Percentiles rank a stretch among this genome's conserved stretches.
phyloP scores from a whole-genome alignment of 2,797 vertebrate species.

The Microtus obscurus region DNA sequence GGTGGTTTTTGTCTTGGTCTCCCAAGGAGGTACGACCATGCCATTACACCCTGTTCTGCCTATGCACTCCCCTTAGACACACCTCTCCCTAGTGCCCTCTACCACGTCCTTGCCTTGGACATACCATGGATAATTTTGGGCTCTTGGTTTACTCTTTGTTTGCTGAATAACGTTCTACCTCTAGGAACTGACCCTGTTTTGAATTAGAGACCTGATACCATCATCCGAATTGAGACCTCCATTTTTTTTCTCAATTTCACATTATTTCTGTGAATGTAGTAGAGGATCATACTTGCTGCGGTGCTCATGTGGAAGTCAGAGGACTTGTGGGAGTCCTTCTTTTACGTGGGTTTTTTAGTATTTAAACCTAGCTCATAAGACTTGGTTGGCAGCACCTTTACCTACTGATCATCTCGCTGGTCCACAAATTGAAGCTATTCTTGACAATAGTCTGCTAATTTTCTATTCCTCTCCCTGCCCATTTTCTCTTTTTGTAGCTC shows the following conservation, averaged over 20 bases:
- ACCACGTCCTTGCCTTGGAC: neutral
- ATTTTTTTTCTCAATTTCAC: neutral
- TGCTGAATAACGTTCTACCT: constrained; percentile 5
- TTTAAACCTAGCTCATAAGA: neutral
- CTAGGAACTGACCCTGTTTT: neutral
- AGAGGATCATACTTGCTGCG: neutral
- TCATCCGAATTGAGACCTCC: neutral
- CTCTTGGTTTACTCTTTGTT: neutral
- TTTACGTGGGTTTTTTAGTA: neutral
- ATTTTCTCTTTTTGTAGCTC: neutral
- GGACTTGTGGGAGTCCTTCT: neutral
- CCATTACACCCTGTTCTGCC: neutral
- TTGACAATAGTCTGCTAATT: neutral
- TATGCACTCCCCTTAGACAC: neutral
- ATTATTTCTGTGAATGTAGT: neutral
- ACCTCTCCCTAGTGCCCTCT: neutral
- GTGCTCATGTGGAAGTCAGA: neutral
- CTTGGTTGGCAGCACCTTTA: neutral
- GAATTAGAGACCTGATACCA: neutral
- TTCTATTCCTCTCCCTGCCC: neutral
- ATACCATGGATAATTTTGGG: neutral
- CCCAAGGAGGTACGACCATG: neutral
- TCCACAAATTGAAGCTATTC: neutral
- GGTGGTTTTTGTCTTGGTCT: neutral
- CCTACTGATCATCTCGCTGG: neutral